Conservation (phyloP, 2,113 vertebrate genomes). For the Ptyas mucosa region DNA sequence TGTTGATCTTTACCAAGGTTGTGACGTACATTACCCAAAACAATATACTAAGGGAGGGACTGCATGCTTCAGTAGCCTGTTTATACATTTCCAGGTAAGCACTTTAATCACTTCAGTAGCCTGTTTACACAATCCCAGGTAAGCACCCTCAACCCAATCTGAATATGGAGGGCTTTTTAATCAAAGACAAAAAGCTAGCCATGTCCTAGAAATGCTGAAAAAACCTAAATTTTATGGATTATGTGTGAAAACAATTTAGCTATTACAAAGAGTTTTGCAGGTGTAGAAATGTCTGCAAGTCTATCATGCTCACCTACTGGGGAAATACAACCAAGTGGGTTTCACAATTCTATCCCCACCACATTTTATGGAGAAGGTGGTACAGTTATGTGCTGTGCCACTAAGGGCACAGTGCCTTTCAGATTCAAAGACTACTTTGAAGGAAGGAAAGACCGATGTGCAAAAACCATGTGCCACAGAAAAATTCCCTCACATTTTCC, state of each 20-base stretch:
- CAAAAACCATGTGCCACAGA: not conserved
- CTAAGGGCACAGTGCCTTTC: not conserved
- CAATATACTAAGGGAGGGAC: slow-evolving; percentile 11
- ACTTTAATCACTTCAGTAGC: not conserved
- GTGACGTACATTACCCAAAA: slow-evolving; percentile 32
- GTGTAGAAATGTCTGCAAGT: not conserved
- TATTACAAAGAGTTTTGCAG: not conserved
- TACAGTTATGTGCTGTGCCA: not conserved
- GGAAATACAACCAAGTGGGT: not conserved
- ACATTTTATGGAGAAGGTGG: not conserved
- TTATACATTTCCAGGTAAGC: not conserved
- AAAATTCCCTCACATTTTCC: not conserved
- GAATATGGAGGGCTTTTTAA: not conserved
- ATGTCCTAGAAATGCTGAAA: not conserved
- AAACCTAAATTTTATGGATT: not conserved
- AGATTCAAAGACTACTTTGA: not conserved
- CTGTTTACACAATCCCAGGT: not conserved
- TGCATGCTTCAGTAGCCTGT: not conserved
- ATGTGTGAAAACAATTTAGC: not conserved
- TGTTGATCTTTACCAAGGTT: slow-evolving; percentile 36
- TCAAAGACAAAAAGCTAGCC: not conserved
- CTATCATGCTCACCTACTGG: not conserved
- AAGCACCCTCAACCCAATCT: not conserved
- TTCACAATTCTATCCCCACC: not conserved
- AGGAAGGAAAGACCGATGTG: not conserved